Conservation (phyloP, 2,888 invertebrate genomes). For the Hipparchia sbordonii region DNA sequence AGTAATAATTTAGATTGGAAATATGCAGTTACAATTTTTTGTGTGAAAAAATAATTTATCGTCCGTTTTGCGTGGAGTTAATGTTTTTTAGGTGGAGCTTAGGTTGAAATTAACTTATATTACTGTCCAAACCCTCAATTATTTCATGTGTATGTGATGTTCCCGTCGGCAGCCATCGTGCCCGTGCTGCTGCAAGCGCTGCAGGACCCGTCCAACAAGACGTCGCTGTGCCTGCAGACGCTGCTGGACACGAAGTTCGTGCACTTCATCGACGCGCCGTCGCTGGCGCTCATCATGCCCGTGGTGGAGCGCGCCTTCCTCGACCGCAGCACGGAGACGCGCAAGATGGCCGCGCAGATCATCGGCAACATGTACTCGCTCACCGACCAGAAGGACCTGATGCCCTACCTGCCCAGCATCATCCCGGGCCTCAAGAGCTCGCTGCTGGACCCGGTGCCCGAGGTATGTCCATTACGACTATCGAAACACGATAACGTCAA, state of each 20-base stretch:
- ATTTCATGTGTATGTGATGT: not conserved
- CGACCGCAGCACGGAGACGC: constrained; percentile 98
- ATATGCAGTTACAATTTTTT: no score
- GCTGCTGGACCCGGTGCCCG: constrained; percentile 98
- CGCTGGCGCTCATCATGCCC: constrained; percentile 99
- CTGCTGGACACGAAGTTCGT: constrained; percentile 98
- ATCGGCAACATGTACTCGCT: constrained; percentile 99
- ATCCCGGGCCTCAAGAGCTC: constrained; percentile 98
- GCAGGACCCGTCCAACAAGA: constrained; percentile 98
- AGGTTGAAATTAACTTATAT: no score
- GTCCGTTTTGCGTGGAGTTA: no score
- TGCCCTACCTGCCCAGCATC: constrained; percentile 97
- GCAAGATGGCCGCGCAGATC: constrained; percentile 99
- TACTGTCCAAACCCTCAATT: no score
- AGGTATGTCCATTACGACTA: constrained; percentile 75
- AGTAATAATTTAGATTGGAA: no score
- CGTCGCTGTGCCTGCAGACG: constrained; percentile 95
- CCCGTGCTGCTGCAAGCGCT: constrained; percentile 94
- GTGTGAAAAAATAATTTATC: no score
- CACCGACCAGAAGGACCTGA: constrained; percentile 98
- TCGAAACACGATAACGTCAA: no score
- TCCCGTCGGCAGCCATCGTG: constrained; percentile 86
- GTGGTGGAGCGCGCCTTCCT: constrained; percentile 99
- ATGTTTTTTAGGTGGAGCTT: no score
- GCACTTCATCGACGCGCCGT: constrained; percentile 99